Evolutionary conservation across 2,888 invertebrate genomes (phyloP).

Genomic region (Melanostoma mellinum): DNA sequence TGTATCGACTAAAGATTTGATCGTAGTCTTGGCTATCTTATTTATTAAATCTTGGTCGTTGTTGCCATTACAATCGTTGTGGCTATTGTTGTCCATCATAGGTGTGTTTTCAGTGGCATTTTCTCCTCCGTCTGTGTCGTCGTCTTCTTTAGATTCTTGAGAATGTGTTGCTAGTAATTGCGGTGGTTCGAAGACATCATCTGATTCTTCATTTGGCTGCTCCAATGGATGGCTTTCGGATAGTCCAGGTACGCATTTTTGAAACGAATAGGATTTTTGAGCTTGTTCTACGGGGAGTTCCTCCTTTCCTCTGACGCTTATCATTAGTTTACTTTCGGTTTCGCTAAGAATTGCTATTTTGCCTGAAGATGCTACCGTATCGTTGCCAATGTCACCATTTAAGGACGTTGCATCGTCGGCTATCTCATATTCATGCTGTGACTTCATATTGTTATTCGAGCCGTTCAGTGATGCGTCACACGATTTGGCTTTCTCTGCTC

Average conservation of each 20-base stretch:
- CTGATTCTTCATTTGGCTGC: conserved; percentile 64
- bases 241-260: conserved; percentile 79
- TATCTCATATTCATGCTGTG: conserved; percentile 83
- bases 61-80: conserved; percentile 79
- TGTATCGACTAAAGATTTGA: conserved; percentile 6
- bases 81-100: conserved; percentile 74
- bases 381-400: conserved; percentile 78
- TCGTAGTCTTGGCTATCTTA: conserved; percentile 8
- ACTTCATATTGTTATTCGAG: conserved; percentile 75
- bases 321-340: conserved; percentile 81
- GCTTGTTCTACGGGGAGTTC: conserved; percentile 85
- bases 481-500: conserved; percentile 74
- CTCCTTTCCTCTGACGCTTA: conserved; percentile 87
- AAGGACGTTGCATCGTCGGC: conserved; percentile 83
- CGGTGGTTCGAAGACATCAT: conserved; percentile 41
- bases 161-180: neutral
- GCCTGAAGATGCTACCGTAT: conserved; percentile 74
- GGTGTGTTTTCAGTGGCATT: conserved; percentile 71
- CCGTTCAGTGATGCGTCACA: conserved; percentile 74
- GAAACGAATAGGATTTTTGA: conserved; percentile 77
- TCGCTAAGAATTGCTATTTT: conserved; percentile 83
- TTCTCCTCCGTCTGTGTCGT: conserved; percentile 47
- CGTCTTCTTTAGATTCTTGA: conserved; percentile 29
- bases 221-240: conserved; percentile 80
- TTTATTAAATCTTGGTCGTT: conserved; percentile 75